Evolutionary conservation across 2,888 invertebrate genomes (phyloP).

Genomic region (Hemistola chrysoprasaria): DNA sequence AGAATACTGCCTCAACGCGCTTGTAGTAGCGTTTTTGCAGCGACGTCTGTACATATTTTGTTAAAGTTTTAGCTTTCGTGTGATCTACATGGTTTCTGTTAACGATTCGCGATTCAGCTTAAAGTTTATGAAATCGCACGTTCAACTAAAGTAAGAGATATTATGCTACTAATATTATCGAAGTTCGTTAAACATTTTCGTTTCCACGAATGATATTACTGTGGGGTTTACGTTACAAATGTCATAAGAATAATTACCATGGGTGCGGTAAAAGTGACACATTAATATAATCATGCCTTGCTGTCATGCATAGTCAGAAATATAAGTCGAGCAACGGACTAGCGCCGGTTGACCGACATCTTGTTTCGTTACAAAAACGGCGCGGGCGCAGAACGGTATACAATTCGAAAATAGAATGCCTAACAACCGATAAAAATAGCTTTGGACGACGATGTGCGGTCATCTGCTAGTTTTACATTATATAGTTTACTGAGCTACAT

Average conservation of each 20-base stretch:
- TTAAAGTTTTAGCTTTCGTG: conserved; percentile 59
- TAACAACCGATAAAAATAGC: conserved; percentile 67
- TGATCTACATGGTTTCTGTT: conserved; percentile 53
- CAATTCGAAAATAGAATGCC: conserved; percentile 69
- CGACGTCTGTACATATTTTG: conserved; percentile 58
- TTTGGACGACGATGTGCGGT: conserved; percentile 47
- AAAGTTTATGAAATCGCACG: conserved; percentile 34
- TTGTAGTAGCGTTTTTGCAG: conserved; percentile 48
- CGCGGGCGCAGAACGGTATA: conserved; percentile 70
- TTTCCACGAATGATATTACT: conserved; percentile 41
- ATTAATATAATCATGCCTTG: conserved; percentile 54
- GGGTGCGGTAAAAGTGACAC: no score
- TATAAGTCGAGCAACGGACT: conserved; percentile 47
- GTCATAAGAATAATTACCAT: conserved; percentile 46
- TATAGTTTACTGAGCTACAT: no score
- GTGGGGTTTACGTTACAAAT: conserved; percentile 38
- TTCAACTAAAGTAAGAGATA: conserved; percentile 21
- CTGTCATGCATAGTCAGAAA: conserved; percentile 57
- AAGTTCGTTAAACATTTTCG: conserved; percentile 31
- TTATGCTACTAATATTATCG: conserved; percentile 26
- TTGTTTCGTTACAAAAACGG: conserved; percentile 58
- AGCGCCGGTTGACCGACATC: conserved; percentile 69
- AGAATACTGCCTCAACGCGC: conserved; percentile 50
- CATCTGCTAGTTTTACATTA: no score
- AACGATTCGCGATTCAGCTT: conserved; percentile 32